Base-by-base conservation (phyloP, 2,888 invertebrate species). In the Cataglyphis cursor region DNA sequence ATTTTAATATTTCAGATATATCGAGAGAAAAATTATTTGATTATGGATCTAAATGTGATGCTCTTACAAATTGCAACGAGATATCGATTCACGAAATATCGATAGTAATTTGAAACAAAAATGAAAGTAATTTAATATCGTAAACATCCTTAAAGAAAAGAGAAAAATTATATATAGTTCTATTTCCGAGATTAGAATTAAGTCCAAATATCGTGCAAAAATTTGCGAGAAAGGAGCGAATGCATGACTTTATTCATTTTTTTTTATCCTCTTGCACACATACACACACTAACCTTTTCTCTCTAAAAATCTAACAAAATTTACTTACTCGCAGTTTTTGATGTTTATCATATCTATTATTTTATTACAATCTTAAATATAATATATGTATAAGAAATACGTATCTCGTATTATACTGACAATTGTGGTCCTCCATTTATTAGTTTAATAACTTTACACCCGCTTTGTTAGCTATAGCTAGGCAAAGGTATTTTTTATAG, bases 401-500 rank as follows among this genome's bases (percentile, higher is more conserved):
- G 18, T n/a, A 12, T 41, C 8, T 41, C 8, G 8, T 15, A 5
- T 57, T 24, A 41, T 62, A 74, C 5, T 9, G 18, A 28, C 5
- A 21, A 15, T 15, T 9, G 8, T 18, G 9, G 2, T n/a, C 12
- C 24, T 1, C 8, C 9, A 31, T 15, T 4, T 64, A 21, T 6
- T 12, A 44, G 21, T 62, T 74, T 74, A 41, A 44, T 62, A 64
- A 74, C 15, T 74, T 62, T 38, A 64, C 44, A 44, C 31, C 3
- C 31, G 6, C 10, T 31, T 31, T 62, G 61, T 61, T 41, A 38
- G 38, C 31, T 24, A 24, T 54, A 18, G 35, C 21, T 21, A 18
- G 28, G 24, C n/a, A 35, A 28, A 59, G 41, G 31, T 15, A 21
- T 72, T 74, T 65, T 65, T 74, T 74, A 62, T 64, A 44, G 21